These are phyloP conservation scores for Corythucha ciliata DNA, from an alignment of 2,888 invertebrate genomes.

Conservation along the genomic window DNA sequence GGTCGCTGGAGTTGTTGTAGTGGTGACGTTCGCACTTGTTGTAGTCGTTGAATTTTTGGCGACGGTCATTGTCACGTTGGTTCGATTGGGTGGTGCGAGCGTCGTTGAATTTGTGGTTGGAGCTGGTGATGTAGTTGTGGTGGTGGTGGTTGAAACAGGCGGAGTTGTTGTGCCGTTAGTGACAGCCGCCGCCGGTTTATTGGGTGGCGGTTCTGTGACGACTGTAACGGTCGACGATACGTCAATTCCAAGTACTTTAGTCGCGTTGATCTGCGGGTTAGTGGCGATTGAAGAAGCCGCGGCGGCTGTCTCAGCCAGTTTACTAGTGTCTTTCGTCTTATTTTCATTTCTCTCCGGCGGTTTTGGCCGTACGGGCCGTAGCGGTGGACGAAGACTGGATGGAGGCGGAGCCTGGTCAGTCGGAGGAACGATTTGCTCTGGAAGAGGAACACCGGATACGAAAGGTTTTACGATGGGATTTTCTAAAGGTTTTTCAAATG, in stretches of 20 bases:
- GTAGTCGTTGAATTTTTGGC: constrained; percentile 20
- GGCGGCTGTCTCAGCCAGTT: constrained; percentile 1
- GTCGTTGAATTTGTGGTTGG: constrained; percentile 20
- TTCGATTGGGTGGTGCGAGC: constrained; percentile 16
- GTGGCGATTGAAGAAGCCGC: constrained; percentile 42
- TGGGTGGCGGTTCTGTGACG: constrained; percentile 18
- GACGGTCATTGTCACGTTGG: constrained; percentile 25
- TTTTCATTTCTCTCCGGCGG: constrained; percentile 20
- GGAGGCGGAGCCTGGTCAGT: constrained; percentile 45
- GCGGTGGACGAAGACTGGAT: constrained; percentile 23
- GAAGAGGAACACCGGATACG: constrained; percentile 59
- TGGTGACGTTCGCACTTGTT: constrained; percentile 23
- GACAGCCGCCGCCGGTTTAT: constrained; percentile 1
- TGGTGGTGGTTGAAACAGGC: constrained; percentile 5
- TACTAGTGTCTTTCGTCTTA: constrained; percentile 19
- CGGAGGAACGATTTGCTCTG: constrained; percentile 64
- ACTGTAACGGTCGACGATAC: constrained; percentile 26
- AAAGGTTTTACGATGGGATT: constrained; percentile 47
- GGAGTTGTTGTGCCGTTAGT: constrained; percentile 14
- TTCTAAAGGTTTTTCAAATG: constrained; percentile 48
- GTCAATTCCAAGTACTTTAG: constrained; percentile 29
- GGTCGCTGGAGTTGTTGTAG: constrained; percentile 23
- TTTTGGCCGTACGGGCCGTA: constrained; percentile 25
- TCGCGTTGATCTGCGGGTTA: constrained; percentile 32
- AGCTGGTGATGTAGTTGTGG: constrained; percentile 16